Conservation (phyloP, 1,140 invertebrate genomes). For the Drosophila albomicans region DNA sequence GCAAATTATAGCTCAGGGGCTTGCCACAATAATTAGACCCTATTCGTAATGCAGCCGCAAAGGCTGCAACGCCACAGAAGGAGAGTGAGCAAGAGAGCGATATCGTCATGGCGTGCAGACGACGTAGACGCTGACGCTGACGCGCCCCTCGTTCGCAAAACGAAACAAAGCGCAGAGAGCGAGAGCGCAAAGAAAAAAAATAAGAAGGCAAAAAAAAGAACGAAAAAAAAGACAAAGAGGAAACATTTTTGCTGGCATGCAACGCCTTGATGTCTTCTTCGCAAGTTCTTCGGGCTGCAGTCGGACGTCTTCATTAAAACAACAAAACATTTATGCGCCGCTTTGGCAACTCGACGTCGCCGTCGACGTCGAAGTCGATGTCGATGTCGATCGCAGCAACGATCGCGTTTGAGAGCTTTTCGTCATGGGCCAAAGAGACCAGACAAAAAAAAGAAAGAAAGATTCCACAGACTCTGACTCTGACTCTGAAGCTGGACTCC, state of each 20-base stretch:
- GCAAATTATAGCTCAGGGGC: slow-evolving; percentile 85
- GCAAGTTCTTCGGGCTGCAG: slow-evolving; percentile 19
- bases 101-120: slow-evolving; percentile 68
- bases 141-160: slow-evolving; percentile 72
- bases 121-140: slow-evolving; percentile 44
- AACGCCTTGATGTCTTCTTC: slow-evolving; percentile 82
- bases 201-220: background rate
- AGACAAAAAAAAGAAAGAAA: background rate
- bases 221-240: slow-evolving; percentile 29
- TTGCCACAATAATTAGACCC: slow-evolving; percentile 85
- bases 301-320: slow-evolving; percentile 82
- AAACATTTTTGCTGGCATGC: slow-evolving; percentile 78
- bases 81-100: slow-evolving; percentile 11
- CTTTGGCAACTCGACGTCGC: slow-evolving; percentile 60
- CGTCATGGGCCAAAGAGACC: slow-evolving; percentile 26
- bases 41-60: slow-evolving; percentile 81
- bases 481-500: background rate
- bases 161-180: slow-evolving; percentile 26
- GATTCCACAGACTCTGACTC: background rate
- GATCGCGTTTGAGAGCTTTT: slow-evolving; percentile 57
- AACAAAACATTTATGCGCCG: slow-evolving; percentile 84
- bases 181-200: slow-evolving; percentile 5
- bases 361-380: background rate
- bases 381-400: slow-evolving; percentile 40
- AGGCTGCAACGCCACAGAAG: slow-evolving; percentile 21